phyloP scores from a whole-genome alignment of 2,797 vertebrate genomes.

The Lacerta viridis region DNA sequence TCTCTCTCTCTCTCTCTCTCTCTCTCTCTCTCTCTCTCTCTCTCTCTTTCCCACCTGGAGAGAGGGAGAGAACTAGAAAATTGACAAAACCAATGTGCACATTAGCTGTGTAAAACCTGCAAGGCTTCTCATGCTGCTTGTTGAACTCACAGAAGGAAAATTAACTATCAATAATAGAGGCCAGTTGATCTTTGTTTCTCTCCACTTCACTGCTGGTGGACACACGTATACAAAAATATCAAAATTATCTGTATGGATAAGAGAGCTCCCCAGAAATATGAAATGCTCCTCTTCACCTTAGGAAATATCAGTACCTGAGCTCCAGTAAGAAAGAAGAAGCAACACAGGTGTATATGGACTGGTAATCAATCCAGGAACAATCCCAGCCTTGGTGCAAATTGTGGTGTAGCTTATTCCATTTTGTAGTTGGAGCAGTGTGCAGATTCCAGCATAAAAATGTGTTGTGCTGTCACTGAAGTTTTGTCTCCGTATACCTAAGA shows the following conservation, averaged over 20 bases:
- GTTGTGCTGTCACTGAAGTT: not conserved
- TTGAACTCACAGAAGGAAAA: constrained; percentile 20
- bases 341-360: constrained; percentile 28
- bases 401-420: not conserved
- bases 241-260: constrained; percentile 42
- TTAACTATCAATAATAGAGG: constrained; percentile 34
- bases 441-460: constrained; percentile 5
- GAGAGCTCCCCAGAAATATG: constrained; percentile 17
- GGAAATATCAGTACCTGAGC: constrained; percentile 23
- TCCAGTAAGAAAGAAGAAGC: constrained; percentile 28
- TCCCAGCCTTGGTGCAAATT: not conserved
- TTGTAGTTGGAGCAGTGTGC: not conserved
- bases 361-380: constrained; percentile 7
- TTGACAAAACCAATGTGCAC: not conserved
- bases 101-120: not conserved
- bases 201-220: constrained; percentile 20
- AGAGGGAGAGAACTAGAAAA: not conserved
- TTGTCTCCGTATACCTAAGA: not conserved
- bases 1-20: not conserved
- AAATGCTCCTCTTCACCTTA: constrained; percentile 31
- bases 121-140: not conserved
- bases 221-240: not conserved
- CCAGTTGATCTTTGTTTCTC: constrained; percentile 41
- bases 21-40: not conserved
- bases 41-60: not conserved